Evolutionary conservation across 2,113 vertebrate genomes (phyloP).

Genomic region (Synodontis membranacea): DNA sequence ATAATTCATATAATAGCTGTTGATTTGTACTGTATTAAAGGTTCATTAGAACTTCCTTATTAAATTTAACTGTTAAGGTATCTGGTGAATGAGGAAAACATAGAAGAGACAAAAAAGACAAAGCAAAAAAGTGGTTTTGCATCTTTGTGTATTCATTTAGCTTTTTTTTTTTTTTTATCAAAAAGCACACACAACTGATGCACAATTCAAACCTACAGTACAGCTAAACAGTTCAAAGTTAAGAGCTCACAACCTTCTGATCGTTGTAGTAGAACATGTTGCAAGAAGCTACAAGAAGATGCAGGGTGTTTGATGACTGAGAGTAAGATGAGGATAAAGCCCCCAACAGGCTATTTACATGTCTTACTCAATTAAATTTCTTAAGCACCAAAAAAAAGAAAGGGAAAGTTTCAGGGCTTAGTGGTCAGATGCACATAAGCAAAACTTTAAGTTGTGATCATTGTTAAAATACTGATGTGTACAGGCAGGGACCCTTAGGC

Average conservation of each 20-base stretch:
- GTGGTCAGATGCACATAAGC: background rate
- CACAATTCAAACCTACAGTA: background rate
- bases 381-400: background rate
- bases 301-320: background rate
- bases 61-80: background rate
- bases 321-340: background rate
- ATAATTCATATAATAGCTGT: background rate
- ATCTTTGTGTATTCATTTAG: background rate
- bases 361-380: background rate
- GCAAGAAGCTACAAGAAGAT: background rate
- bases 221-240: background rate
- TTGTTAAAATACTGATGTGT: background rate
- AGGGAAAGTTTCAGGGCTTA: background rate
- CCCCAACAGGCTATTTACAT: background rate
- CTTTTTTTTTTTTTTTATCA: background rate
- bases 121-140: background rate
- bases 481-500: background rate
- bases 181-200: background rate
- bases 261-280: background rate
- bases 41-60: background rate
- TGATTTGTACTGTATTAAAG: background rate
- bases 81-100: background rate
- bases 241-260: background rate
- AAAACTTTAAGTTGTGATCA: background rate
- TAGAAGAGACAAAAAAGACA: background rate